Evolutionary conservation across 2,888 invertebrate genomes (phyloP).

Genomic region (Aphrophora alni): DNA sequence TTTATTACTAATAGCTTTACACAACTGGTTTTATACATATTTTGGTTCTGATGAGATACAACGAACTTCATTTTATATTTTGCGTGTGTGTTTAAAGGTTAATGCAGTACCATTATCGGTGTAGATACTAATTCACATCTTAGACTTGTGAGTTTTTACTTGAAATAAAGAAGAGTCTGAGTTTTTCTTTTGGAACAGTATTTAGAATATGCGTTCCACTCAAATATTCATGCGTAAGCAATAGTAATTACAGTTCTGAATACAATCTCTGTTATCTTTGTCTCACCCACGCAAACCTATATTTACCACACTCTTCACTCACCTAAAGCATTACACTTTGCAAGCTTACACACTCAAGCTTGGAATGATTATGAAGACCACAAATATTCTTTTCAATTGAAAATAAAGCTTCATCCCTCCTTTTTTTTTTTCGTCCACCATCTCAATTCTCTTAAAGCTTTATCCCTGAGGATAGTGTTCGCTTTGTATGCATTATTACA

Average conservation of each 20-base stretch:
- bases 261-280: background rate
- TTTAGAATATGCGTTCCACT: background rate
- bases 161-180: too few relatives aligned
- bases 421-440: background rate
- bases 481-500: constrained; percentile 4
- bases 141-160: too few relatives aligned
- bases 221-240: background rate
- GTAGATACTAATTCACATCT: too few relatives aligned
- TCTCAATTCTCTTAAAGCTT: background rate
- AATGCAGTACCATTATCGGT: too few relatives aligned
- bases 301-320: background rate
- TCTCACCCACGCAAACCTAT: background rate
- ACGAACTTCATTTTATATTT: too few relatives aligned
- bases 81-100: too few relatives aligned
- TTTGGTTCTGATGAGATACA: too few relatives aligned
- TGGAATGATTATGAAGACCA: background rate
- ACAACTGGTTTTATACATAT: too few relatives aligned
- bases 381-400: background rate
- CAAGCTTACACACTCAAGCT: background rate
- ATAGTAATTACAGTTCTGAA: background rate
- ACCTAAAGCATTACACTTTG: background rate
- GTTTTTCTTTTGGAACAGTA: background rate
- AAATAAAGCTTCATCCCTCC: background rate
- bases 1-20: too few relatives aligned
- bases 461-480: background rate